Evolutionary conservation across 2,888 invertebrate genomes (phyloP).

Genomic region (Zygaena filipendulae): DNA sequence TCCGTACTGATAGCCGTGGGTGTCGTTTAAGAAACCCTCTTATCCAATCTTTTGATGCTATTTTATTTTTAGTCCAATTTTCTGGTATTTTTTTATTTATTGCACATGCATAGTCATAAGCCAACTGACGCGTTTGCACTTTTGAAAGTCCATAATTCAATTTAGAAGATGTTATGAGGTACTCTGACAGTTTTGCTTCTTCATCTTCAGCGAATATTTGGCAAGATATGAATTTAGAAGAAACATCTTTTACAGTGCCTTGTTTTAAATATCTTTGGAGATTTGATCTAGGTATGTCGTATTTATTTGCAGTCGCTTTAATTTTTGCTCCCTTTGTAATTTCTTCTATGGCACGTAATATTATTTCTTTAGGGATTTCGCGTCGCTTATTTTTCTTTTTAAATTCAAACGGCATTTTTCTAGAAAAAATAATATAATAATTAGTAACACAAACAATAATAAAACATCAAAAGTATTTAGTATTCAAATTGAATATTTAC

Average conservation of each 20-base stretch:
- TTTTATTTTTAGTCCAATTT: conserved; percentile 16
- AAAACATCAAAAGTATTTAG: conserved; percentile 5
- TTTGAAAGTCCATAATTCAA: conserved; percentile 13
- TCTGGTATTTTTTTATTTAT: conserved; percentile 13
- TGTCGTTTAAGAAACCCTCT: conserved; percentile 17
- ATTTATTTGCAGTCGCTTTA: conserved; percentile 7
- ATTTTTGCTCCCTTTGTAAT: conserved; percentile 7
- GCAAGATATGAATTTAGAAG: conserved; percentile 10
- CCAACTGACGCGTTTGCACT: conserved; percentile 13
- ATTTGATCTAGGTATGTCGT: conserved; percentile 12
- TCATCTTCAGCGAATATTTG: conserved; percentile 13
- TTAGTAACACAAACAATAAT: conserved; percentile 2
- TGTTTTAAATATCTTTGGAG: conserved; percentile 13
- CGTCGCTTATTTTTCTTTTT: conserved; percentile 9
- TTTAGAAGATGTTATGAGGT: conserved; percentile 10
- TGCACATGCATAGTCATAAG: conserved; percentile 10
- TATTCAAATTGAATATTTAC: conserved; percentile 3
- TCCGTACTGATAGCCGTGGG: conserved; percentile 16
- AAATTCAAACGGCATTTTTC: conserved; percentile 12
- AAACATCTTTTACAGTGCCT: conserved; percentile 11
- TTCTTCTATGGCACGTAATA: conserved; percentile 9
- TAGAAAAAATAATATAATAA: conserved; percentile 6
- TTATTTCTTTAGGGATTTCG: conserved; percentile 11
- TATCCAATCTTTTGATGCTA: conserved; percentile 18
- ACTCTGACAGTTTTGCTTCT: conserved; percentile 11